Conservation (phyloP, 2,113 vertebrate species). For the Ceuthmochares aereus region DNA sequence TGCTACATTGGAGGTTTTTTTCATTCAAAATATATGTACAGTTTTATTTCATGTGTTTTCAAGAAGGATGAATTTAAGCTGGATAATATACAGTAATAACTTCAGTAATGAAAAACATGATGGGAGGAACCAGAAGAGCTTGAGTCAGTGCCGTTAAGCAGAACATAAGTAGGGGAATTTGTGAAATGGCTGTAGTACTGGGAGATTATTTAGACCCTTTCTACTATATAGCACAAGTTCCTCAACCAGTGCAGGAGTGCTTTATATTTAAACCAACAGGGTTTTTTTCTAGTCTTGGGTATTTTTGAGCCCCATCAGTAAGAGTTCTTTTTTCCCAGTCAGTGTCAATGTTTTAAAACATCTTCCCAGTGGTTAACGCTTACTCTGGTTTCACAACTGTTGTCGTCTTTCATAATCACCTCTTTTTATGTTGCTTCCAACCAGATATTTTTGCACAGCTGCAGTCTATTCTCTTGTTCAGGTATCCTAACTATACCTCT, state of each 20-base stretch:
- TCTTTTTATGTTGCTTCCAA: background rate
- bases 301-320: background rate
- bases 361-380: background rate
- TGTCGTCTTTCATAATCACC: background rate
- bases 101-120: background rate
- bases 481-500: background rate
- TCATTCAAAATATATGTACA: background rate
- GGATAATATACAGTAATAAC: background rate
- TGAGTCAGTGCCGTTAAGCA: background rate
- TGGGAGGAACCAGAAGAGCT: background rate
- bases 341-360: background rate
- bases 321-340: background rate
- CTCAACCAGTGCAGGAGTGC: background rate
- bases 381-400: background rate
- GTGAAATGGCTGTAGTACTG: background rate
- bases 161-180: background rate
- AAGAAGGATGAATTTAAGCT: background rate
- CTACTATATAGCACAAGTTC: background rate
- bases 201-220: background rate
- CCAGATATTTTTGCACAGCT: background rate
- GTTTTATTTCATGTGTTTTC: background rate
- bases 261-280: background rate
- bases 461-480: background rate
- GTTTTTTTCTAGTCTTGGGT: background rate
- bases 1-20: background rate